These are phyloP conservation scores for Xenopus borealis DNA, from an alignment of 2,113 vertebrate species.

Conservation along the genomic window DNA sequence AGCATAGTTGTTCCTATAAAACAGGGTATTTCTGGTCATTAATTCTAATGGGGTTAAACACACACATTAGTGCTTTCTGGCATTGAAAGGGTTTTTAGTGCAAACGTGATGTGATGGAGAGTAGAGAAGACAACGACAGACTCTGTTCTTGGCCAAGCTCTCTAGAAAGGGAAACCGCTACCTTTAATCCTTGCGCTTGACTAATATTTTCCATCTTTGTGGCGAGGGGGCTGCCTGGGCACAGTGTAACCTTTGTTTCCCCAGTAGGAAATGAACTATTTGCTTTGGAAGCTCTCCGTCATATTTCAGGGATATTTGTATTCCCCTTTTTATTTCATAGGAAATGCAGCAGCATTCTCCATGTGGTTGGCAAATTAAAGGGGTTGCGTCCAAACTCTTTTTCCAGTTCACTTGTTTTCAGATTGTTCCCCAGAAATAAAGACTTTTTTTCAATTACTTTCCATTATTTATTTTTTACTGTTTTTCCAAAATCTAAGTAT, in stretches of 20 bases:
- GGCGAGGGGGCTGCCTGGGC: too few relatives aligned
- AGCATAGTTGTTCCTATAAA: too few relatives aligned
- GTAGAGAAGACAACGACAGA: background rate
- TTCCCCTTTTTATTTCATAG: constrained; percentile 3
- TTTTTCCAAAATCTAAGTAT: too few relatives aligned
- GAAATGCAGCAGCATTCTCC: constrained; percentile 3
- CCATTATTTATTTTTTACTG: too few relatives aligned
- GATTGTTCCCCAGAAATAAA: too few relatives aligned
- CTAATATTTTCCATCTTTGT: constrained; percentile 16
- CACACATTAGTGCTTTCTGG: too few relatives aligned
- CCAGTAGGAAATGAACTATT: background rate
- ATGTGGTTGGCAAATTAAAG: background rate
- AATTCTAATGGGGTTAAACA: too few relatives aligned
- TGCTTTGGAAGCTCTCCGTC: background rate
- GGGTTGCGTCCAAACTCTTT: too few relatives aligned
- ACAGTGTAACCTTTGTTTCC: constrained; percentile 15
- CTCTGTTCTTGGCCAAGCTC: background rate
- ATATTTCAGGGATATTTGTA: constrained; percentile 13
- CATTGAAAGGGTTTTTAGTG: background rate
- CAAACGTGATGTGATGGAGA: background rate
- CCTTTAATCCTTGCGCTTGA: background rate
- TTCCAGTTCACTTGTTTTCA: too few relatives aligned
- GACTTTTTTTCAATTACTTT: too few relatives aligned
- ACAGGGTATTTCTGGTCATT: too few relatives aligned
- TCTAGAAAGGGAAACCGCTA: constrained; percentile 1